Evolutionary conservation across 37 sponge, comb jelly and placozoan species (phyloP), one percentile per base, ranked within the genome.

Genomic region (Cliona cf. orientalis): DNA sequence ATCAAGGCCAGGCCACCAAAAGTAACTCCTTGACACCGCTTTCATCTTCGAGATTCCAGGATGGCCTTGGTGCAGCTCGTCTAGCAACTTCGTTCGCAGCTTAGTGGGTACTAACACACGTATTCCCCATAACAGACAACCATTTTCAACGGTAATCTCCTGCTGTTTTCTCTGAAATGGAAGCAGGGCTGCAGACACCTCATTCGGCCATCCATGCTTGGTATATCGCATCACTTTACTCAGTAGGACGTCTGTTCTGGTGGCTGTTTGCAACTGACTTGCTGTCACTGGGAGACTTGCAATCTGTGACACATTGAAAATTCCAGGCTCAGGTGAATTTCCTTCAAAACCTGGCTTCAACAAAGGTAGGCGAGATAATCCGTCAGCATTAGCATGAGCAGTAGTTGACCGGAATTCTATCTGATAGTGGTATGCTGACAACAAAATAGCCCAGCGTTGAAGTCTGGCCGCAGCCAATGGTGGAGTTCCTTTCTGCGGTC

Each of bases 331-430:
- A n/a, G n/a, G n/a, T 5, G 28, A 42, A 19, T 3, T 43, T 34
- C 3, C 56, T 35, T 9, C 53, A 4, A 19, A 14, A 5, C 25
- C 19, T 25, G 26, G 37, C 21, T 56, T n/a, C 38, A 31, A 17
- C 12, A 78, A 57, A 23, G 73, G 81, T 2, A 84, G 33, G 29
- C 84, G 69, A 25, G 90, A 84, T 3, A 78, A 41, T n/a, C 55
- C 80, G 56, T 89, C 90, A 26, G 91, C 84, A 70, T 90, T 90
- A 17, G 45, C 46, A 58, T 89, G 90, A 28, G 74, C 34, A 19
- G 3, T 23, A 1, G 85, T 84, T 9, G 65, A 32, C 60, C 63
- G 31, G 45, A 70, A 90, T 3, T 69, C 40, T 23, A 90, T 90
- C 2, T 49, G 43, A 42, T 90, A 90, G n/a, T 43, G 1, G 36